Conservation (phyloP, 2,113 vertebrate species). For the Nothoprocta perdicaria region DNA sequence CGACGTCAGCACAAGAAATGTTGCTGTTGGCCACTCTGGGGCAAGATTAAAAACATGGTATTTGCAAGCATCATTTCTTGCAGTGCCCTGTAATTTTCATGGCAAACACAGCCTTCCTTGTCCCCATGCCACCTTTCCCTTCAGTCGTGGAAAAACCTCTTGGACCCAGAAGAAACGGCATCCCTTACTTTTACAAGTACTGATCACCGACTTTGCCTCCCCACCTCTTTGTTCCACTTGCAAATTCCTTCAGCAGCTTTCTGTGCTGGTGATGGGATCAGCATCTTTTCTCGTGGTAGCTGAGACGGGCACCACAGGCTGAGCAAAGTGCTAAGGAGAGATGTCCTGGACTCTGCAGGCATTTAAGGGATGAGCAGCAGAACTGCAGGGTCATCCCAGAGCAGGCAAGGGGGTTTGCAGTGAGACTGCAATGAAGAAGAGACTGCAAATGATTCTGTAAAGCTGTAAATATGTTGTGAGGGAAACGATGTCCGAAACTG, state of each 20-base stretch:
- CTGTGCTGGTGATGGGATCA: neutral
- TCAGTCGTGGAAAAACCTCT: neutral
- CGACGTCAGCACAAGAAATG: neutral
- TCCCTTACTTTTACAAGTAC: neutral
- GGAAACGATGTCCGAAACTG: neutral
- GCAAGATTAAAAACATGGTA: neutral
- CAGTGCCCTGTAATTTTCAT: constrained; percentile 44
- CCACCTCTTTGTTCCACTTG: neutral
- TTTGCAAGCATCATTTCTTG: neutral
- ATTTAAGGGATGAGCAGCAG: neutral
- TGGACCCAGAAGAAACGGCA: neutral
- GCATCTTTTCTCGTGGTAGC: neutral
- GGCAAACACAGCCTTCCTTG: neutral
- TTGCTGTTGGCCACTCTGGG: neutral
- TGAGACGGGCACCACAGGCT: neutral
- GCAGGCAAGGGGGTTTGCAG: neutral
- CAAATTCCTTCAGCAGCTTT: neutral
- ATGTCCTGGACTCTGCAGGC: neutral
- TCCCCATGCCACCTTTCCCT: neutral
- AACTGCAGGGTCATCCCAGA: neutral
- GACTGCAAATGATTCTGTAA: neutral
- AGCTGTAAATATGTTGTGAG: neutral
- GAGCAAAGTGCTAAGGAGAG: constrained; percentile 18
- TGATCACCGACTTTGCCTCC: neutral
- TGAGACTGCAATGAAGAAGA: neutral